A percentile compares a stretch with the other conserved stretches of the same genome.
These are phyloP conservation scores for Unio delphinus DNA, from an alignment of 2,888 invertebrate species.

Conservation along the genomic window DNA sequence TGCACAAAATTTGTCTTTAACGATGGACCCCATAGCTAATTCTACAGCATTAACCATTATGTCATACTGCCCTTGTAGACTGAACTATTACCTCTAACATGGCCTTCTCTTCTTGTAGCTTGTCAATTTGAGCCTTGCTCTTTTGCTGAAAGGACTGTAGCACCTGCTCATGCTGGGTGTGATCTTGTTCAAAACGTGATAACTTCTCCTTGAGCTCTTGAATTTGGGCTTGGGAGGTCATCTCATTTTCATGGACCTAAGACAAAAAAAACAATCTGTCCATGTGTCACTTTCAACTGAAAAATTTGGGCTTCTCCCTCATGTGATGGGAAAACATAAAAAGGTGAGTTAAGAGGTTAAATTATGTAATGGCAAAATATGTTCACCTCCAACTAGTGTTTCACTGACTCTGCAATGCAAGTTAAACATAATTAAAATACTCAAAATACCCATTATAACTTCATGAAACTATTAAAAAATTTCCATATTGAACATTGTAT, in stretches of 20 bases:
- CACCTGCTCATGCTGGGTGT: constrained; percentile 63
- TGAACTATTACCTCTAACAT: constrained; percentile 64
- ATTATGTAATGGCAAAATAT: not conserved
- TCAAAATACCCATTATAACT: no score
- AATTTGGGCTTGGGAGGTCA: constrained; percentile 43
- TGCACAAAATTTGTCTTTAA: not conserved
- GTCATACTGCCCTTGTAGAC: not conserved
- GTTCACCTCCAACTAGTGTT: not conserved
- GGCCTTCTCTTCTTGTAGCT: constrained; percentile 70
- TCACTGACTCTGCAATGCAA: not conserved
- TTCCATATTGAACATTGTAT: no score
- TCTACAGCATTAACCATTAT: not conserved
- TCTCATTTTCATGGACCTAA: constrained; percentile 60
- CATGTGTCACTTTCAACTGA: not conserved
- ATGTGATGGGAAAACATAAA: not conserved
- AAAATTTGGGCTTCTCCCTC: not conserved
- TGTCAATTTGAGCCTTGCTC: constrained; percentile 61
- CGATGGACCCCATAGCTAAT: no score
- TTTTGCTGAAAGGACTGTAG: constrained; percentile 56
- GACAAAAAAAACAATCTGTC: not conserved
- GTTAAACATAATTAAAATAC: no score
- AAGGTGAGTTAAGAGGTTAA: not conserved
- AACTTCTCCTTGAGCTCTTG: constrained; percentile 52
- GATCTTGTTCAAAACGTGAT: constrained; percentile 55
- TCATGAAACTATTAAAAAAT: no score